Conservation (phyloP, 2,888 invertebrate genomes). For the Tipula lateralis region DNA sequence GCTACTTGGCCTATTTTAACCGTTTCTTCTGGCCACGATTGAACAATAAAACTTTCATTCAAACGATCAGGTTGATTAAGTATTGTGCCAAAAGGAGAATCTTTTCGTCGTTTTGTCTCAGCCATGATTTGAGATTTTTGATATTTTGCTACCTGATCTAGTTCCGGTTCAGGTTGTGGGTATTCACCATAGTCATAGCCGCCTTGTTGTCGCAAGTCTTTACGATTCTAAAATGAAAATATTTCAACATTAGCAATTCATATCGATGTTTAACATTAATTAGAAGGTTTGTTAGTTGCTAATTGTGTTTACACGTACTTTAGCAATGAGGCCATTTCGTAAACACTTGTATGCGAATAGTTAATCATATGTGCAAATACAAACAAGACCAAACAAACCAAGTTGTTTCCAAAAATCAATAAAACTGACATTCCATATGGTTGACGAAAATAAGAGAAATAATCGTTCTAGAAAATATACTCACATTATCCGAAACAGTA, state of each 20-base stretch:
- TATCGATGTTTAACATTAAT: too few species aligned
- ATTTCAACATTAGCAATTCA: too few species aligned
- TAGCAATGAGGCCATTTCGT: too few species aligned
- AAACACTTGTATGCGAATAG: too few species aligned
- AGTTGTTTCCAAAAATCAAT: not conserved
- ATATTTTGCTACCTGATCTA: not conserved
- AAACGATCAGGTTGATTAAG: not conserved
- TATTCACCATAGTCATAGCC: not conserved
- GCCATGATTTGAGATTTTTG: slow-evolving; percentile 20
- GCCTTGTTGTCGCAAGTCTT: not conserved
- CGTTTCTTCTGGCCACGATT: slow-evolving; percentile 55
- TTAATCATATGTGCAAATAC: not conserved
- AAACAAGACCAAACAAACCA: not conserved
- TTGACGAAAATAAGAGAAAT: not conserved
- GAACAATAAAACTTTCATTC: slow-evolving; percentile 48
- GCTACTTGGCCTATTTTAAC: slow-evolving; percentile 69
- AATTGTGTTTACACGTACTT: too few species aligned
- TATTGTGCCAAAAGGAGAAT: not conserved
- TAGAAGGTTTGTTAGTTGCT: too few species aligned
- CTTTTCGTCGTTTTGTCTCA: not conserved
- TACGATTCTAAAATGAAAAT: not conserved
- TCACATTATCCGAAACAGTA: not conserved
- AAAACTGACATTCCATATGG: not conserved
- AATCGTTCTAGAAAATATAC: not conserved
- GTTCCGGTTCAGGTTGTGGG: not conserved